Percentiles rank a stretch among this genome's conserved stretches.
Conservation (phyloP, 2,113 vertebrate species). For the Pseudorasbora parva region DNA sequence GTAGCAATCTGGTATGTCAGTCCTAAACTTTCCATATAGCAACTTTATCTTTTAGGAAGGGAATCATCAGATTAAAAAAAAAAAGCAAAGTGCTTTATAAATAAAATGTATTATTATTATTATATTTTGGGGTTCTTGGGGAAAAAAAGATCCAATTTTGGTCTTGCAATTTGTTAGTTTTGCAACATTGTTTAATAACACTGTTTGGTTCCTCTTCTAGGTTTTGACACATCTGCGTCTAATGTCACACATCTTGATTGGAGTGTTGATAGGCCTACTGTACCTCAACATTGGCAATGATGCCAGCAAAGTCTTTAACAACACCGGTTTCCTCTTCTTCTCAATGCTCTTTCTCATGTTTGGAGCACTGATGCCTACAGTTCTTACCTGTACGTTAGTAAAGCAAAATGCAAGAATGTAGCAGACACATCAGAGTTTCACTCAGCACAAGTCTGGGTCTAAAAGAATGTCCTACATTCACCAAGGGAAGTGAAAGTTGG, state of each 20-base stretch:
- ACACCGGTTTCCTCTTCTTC: conserved; percentile 98
- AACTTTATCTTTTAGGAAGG: background rate
- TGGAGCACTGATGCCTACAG: conserved; percentile 93
- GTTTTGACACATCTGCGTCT: conserved; percentile 94
- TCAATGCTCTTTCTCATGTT: conserved; percentile 99
- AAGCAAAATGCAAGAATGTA: background rate
- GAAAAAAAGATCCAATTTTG: background rate
- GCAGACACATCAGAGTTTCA: background rate
- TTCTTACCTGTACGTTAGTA: conserved; percentile 92
- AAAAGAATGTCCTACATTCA: background rate
- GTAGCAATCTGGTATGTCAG: background rate
- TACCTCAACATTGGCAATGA: conserved; percentile 97
- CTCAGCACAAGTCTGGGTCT: background rate
- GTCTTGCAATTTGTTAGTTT: background rate
- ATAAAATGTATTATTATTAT: too few species aligned
- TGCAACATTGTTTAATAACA: background rate
- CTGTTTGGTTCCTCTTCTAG: conserved; percentile 64
- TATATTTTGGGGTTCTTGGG: background rate
- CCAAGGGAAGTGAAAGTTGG: conserved; percentile 11
- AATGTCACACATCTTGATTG: conserved; percentile 91
- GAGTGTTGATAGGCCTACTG: conserved; percentile 93
- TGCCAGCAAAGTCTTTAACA: conserved; percentile 97
- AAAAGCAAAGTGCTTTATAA: too few species aligned
- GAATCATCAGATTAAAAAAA: too few species aligned
- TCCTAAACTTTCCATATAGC: background rate